phyloP scores from a whole-genome alignment of 2,797 vertebrate genomes.

The Atherinosoma microstoma region DNA sequence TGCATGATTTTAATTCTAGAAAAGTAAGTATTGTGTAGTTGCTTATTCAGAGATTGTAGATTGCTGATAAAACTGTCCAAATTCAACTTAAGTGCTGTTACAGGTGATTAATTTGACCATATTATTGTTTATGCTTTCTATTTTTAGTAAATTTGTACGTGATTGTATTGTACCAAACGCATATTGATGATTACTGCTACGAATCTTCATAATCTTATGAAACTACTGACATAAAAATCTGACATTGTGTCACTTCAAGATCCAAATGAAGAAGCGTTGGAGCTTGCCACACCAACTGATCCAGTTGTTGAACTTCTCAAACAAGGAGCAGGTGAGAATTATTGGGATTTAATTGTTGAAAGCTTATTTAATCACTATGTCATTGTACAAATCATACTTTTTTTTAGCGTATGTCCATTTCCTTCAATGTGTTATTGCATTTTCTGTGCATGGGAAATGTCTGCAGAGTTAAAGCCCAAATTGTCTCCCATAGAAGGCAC shows the following conservation, averaged over 20 bases:
- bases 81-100: too few relatives aligned
- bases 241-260: slow-evolving; percentile 77
- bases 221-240: background rate
- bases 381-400: background rate
- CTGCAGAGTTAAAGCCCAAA: slow-evolving; percentile 1
- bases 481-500: background rate
- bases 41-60: too few relatives aligned
- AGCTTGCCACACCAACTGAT: slow-evolving; percentile 85
- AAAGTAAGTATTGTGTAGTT: too few relatives aligned
- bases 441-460: background rate
- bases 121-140: background rate
- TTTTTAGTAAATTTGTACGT: background rate
- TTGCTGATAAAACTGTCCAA: background rate
- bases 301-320: slow-evolving; percentile 90
- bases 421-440: background rate
- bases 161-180: background rate
- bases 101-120: background rate
- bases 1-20: background rate
- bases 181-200: background rate
- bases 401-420: background rate
- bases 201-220: background rate
- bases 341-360: background rate
- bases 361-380: background rate
- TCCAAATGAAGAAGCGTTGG: slow-evolving; percentile 93
- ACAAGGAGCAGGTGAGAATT: slow-evolving; percentile 90